These are phyloP conservation scores for Drosophila kohkoa DNA, from an alignment of 1,140 invertebrate genomes.

Conservation along the genomic window DNA sequence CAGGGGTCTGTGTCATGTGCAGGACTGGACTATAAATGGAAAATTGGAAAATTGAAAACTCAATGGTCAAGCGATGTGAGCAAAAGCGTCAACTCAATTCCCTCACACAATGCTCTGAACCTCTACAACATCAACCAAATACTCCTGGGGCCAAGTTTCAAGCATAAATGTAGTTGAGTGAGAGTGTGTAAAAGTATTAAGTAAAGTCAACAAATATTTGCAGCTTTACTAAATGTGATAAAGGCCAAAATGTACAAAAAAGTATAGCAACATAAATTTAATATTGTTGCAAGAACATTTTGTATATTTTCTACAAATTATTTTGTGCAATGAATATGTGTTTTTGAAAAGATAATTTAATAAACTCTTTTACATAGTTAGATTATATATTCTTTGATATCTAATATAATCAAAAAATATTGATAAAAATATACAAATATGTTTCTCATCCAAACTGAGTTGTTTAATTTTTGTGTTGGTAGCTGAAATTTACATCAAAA, in stretches of 20 bases:
- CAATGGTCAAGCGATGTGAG: conserved; percentile 15
- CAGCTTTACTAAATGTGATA: background rate
- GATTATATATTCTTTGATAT: too few species aligned
- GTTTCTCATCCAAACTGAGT: too few species aligned
- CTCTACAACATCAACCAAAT: conserved; percentile 13
- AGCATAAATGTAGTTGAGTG: background rate
- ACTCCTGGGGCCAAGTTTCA: background rate
- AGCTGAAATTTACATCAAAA: too few species aligned
- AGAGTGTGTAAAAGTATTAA: conserved; percentile 18
- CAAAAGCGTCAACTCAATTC: background rate
- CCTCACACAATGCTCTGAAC: conserved; percentile 30
- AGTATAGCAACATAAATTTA: too few species aligned
- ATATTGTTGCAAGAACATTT: too few species aligned
- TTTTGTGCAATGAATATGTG: too few species aligned
- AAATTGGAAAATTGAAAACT: conserved; percentile 32
- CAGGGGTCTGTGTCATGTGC: conserved; percentile 42
- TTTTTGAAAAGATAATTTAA: too few species aligned
- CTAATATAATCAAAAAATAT: too few species aligned
- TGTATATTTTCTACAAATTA: too few species aligned
- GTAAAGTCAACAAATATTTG: conserved; percentile 26
- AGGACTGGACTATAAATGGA: conserved; percentile 11
- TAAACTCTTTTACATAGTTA: too few species aligned
- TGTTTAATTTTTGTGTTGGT: too few species aligned
- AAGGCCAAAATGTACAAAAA: background rate
- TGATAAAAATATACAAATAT: too few species aligned